phyloP scores from a whole-genome alignment of 2,113 vertebrate genomes.

The Phylloscopus trochiloides region DNA sequence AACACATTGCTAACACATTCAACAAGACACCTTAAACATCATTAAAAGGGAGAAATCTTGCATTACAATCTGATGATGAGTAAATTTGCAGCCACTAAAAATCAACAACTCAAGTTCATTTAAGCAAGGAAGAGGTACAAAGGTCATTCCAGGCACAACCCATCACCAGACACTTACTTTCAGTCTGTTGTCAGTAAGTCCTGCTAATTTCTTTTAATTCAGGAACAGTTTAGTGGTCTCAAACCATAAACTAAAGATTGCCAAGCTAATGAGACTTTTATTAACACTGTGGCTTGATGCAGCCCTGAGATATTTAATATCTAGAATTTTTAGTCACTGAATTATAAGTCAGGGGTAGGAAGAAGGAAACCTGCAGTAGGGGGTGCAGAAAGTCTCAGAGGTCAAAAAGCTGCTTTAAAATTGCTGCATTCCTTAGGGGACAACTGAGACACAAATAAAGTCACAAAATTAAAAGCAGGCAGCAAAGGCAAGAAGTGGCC shows the following conservation, averaged over 20 bases:
- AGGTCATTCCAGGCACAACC: not conserved
- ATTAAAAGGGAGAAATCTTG: not conserved
- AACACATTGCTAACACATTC: not conserved
- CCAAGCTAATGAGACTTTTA: not conserved
- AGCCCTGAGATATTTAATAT: not conserved
- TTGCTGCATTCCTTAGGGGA: not conserved
- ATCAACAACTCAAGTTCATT: not conserved
- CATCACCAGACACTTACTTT: not conserved
- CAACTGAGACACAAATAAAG: not conserved
- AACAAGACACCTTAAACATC: not conserved
- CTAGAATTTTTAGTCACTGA: not conserved
- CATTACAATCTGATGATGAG: rapidly evolving
- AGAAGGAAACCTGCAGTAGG: not conserved
- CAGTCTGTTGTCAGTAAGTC: not conserved
- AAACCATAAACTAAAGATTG: not conserved
- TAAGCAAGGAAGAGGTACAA: not conserved
- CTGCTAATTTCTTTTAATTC: not conserved
- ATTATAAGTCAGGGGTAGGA: not conserved
- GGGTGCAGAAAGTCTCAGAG: not conserved
- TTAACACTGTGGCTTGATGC: not conserved
- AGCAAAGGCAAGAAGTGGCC: not conserved
- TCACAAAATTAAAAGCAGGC: not conserved
- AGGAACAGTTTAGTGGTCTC: not conserved
- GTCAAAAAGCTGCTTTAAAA: not conserved
- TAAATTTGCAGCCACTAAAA: not conserved